Evolutionary conservation across 2,113 vertebrate genomes (phyloP).

Genomic region (Nanorana parkeri): DNA sequence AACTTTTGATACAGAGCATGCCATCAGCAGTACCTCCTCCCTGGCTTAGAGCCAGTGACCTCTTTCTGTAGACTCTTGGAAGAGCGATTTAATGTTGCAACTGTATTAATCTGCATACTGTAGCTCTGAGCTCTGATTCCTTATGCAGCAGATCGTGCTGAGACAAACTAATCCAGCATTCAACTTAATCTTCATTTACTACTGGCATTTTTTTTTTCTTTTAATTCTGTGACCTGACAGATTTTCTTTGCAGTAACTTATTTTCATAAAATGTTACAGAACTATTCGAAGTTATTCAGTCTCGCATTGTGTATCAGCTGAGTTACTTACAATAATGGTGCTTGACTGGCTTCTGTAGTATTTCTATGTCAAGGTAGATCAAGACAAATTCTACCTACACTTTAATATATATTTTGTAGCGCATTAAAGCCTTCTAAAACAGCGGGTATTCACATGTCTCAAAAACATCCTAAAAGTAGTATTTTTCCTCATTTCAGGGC

Average conservation of each 20-base stretch:
- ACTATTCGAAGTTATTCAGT: too few relatives aligned
- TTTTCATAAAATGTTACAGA: too few relatives aligned
- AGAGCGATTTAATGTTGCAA: conserved; percentile 44
- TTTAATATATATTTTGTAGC: too few relatives aligned
- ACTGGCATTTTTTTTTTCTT: conserved; percentile 8
- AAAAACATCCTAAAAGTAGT: too few relatives aligned
- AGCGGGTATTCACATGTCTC: too few relatives aligned
- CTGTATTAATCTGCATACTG: not conserved
- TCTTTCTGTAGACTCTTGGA: conserved; percentile 42
- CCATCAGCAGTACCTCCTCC: not conserved
- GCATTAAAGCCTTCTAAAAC: too few relatives aligned
- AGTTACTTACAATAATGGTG: too few relatives aligned
- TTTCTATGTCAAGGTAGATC: too few relatives aligned
- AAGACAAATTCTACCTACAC: too few relatives aligned
- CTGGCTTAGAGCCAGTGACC: conserved; percentile 49
- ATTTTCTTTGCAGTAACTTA: conserved; percentile 5
- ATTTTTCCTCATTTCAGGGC: too few relatives aligned
- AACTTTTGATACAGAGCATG: not conserved
- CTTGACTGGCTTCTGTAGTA: too few relatives aligned
- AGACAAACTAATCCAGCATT: conserved; percentile 53
- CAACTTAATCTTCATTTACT: conserved; percentile 52
- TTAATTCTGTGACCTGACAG: conserved; percentile 18
- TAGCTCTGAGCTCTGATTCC: conserved; percentile 12
- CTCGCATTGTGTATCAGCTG: too few relatives aligned
- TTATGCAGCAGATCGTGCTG: conserved; percentile 51